Base-by-base conservation (phyloP, 2,888 invertebrate genomes). In the Caenorhabditis angaria region DNA sequence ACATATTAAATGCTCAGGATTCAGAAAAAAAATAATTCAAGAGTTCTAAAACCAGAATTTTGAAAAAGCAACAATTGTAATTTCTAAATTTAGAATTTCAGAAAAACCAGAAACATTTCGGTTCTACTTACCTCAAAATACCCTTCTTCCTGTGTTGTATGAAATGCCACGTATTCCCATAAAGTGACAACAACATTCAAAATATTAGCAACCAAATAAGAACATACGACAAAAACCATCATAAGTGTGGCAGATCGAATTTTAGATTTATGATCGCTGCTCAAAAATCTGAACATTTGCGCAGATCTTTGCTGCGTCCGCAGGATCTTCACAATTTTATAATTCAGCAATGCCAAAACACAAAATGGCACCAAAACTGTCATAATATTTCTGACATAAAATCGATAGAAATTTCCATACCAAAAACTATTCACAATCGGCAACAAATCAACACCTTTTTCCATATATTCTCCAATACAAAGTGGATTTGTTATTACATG, bases 181-280 rank as follows among this genome's bases (percentile, higher is more conserved):
- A 81, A 76, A 8, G 84, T 85, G 28, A 85, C 76, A 29, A 81
- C 60, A n/a, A 86, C 82, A 51, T 86, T 86, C 28, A 86, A 71
- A 58, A 82, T 65, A 61, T 86, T 86, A 22, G 86, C 84, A 29
- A 83, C 58, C 25, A 84, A 70, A 71, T 86, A 86, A 25, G 83
- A 83, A 65, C 78, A 86, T n/a, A 86, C 86, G 80, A 86, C 76
- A 54, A 85, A 75, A 6, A 86, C 82, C 64, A 86, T 78, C 28
- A 86, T 75, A 25, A 83, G 80, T 1, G 85, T 86, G 8, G 86
- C 86, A 12, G 84, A 85, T 8, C 86, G 83, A 18, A 86, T 81
- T 76, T 85, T 85, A n/a, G 70, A 69, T 80, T 86, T 86, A 63
- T 86, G 85, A 28, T 86, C 83, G 24, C 80, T 80, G 2, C 81